Evolutionary conservation across 2,888 invertebrate species (phyloP), one percentile per base, ranked within the genome.

Genomic region (Pheosia tremula): DNA sequence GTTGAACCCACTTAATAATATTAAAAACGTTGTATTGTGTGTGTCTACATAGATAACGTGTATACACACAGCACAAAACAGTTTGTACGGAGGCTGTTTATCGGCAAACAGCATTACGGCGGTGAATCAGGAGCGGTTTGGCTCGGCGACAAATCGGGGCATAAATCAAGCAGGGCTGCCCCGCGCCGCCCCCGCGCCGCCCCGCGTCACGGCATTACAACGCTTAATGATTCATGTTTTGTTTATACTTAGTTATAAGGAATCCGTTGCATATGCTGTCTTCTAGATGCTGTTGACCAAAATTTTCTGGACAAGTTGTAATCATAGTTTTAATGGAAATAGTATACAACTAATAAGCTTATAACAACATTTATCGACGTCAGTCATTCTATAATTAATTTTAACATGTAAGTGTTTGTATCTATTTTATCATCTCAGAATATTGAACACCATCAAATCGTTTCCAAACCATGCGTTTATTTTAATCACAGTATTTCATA

Each of bases 91-190:
- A 45, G 45, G 24, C 57, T 70, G 76, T 76, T 76, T 72, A 76
- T 76, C 70, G 68, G 70, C 70, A 74, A 73, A 74, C 66, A 71
- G 66, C 75, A 79, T 78, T 75, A 77, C 70, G 53, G 72, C 80
- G 72, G 79, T 79, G 80, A 79, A 81, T 81, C 78, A 78, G 72
- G 73, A 71, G 84, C 79, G 85, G 86, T 83, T 87, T 85, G 86
- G 84, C 82, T 75, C 81, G 78, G 79, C 78, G 85, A 86, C 87
- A 86, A 86, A 87, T 87, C 79, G 84, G 68, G 66, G 69, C 68
- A 80, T 87, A 86, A 87, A 87, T 87, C 82, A 83, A 69, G 69
- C 65, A 72, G 56, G 64, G 72, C 68, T 72, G 64, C 57, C 62
- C 65, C 63, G 58, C 56, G 56, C 56, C 50, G 65, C 50, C 66